Percentiles rank a stretch among this genome's conserved stretches.
Evolutionary conservation across 2,113 vertebrate genomes (phyloP).

Genomic region (Phylloscopus trochiloides): DNA sequence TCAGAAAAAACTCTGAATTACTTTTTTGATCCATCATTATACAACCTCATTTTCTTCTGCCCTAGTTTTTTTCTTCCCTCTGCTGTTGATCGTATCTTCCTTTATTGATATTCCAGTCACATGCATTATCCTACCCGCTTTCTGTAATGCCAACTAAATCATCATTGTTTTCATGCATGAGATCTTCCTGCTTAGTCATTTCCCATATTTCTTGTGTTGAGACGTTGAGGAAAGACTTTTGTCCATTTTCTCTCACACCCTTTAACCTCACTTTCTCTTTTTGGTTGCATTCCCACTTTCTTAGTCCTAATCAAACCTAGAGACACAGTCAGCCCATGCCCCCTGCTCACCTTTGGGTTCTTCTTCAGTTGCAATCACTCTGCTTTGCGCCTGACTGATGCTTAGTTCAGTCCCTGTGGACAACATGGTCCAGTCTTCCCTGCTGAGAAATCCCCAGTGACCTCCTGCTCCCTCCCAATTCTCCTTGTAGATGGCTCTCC

Average conservation of each 20-base stretch:
- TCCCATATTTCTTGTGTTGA: neutral
- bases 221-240: neutral
- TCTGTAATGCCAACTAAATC: slow-evolving; percentile 36
- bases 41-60: slow-evolving; percentile 15
- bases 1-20: neutral
- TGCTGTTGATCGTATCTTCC: neutral
- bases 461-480: neutral
- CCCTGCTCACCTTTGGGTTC: neutral
- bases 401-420: neutral
- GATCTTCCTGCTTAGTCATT: slow-evolving; percentile 34
- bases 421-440: neutral
- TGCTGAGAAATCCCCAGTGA: neutral
- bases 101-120: slow-evolving; percentile 53
- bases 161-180: slow-evolving; percentile 52
- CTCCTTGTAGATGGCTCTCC: neutral
- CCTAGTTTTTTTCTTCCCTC: neutral
- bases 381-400: neutral
- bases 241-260: neutral
- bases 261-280: neutral
- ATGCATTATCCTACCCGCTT: neutral
- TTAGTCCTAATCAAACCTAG: neutral
- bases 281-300: neutral
- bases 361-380: neutral
- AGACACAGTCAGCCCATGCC: neutral
- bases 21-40: slow-evolving; percentile 31